These are phyloP conservation scores for Willowsia nigromaculata DNA, from an alignment of 2,888 invertebrate species.

Conservation along the genomic window DNA sequence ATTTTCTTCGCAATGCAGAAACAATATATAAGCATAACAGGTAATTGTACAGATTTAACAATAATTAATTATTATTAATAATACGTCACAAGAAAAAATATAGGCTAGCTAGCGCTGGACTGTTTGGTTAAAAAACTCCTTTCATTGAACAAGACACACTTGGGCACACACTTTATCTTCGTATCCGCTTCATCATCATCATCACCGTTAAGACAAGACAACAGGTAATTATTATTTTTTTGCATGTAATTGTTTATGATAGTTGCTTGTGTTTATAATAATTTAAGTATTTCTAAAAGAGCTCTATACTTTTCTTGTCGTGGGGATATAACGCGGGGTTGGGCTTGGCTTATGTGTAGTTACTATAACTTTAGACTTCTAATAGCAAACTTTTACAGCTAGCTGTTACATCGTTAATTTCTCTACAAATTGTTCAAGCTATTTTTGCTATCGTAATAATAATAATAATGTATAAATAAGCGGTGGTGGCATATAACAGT, in stretches of 20 bases:
- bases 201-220: background rate
- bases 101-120: no score
- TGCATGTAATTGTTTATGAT: no score
- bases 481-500: conserved; percentile 29
- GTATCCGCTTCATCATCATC: background rate
- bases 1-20: background rate
- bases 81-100: no score
- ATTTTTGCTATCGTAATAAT: background rate
- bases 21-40: no score
- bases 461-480: conserved; percentile 49
- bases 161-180: no score
- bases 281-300: background rate
- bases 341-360: no score
- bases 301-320: background rate
- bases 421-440: background rate
- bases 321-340: background rate
- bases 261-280: background rate
- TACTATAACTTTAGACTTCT: background rate
- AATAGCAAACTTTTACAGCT: background rate
- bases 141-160: background rate
- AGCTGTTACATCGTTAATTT: no score
- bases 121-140: no score
- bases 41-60: no score
- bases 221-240: background rate
- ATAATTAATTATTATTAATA: no score